Evolutionary conservation across 2,113 vertebrate genomes (phyloP).

Genomic region (Solenodon paradoxus): DNA sequence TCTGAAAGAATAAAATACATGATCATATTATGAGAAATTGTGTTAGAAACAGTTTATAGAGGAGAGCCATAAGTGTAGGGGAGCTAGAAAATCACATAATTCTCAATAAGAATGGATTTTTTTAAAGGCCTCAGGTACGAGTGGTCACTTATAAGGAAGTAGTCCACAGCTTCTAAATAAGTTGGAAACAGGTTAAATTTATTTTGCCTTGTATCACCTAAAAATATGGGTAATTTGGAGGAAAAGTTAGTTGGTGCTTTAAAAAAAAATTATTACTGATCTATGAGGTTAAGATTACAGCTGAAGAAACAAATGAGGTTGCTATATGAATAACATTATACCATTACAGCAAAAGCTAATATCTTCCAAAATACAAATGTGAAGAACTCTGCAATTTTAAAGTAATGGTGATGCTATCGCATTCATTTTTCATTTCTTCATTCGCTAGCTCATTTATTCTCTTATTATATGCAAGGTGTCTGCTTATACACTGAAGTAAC

Average conservation of each 20-base stretch:
- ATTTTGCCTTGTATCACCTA: background rate
- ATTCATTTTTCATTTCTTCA: background rate
- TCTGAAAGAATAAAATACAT: background rate
- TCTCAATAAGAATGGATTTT: background rate
- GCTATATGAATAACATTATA: background rate
- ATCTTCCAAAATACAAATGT: background rate
- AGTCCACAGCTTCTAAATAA: background rate
- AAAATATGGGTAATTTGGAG: background rate
- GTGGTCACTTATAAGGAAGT: background rate
- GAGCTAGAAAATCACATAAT: background rate
- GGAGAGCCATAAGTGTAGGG: background rate
- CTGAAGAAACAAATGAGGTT: background rate
- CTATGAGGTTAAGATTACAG: background rate
- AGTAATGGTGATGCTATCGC: background rate
- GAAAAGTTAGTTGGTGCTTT: background rate
- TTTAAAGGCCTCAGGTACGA: background rate
- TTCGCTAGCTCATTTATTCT: background rate
- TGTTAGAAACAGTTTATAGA: background rate
- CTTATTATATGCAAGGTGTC: background rate
- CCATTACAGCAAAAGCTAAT: background rate
- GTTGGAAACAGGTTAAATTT: background rate
- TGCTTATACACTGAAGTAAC: background rate
- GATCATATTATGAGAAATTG: background rate
- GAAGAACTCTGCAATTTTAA: background rate
- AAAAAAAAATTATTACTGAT: background rate